Conservation (phyloP, 2,113 vertebrate species). For the Centrocercus urophasianus region DNA sequence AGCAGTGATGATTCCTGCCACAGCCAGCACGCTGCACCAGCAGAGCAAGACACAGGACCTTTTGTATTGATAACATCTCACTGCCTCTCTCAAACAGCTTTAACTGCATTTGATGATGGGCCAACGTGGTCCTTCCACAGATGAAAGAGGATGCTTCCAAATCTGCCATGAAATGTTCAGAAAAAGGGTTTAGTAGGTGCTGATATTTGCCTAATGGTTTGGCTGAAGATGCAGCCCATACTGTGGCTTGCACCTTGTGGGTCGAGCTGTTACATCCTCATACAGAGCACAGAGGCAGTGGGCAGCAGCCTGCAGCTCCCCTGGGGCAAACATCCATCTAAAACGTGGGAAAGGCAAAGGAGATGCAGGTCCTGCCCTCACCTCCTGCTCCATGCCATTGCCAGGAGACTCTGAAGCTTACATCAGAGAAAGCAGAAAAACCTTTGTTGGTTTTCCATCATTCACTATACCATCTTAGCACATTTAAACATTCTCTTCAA, state of each 20-base stretch:
- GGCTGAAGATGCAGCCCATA: background rate
- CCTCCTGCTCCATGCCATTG: background rate
- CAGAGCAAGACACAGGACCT: background rate
- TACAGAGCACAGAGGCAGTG: background rate
- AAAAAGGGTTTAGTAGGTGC: background rate
- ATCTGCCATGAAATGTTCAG: background rate
- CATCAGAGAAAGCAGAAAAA: background rate
- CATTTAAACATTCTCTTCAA: background rate
- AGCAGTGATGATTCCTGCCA: background rate
- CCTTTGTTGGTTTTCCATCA: background rate
- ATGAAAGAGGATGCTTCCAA: background rate
- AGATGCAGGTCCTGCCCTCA: background rate
- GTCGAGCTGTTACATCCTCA: background rate
- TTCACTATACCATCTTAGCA: background rate
- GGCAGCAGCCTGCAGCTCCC: background rate
- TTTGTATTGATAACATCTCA: background rate
- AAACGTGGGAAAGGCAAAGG: background rate
- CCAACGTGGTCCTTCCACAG: background rate
- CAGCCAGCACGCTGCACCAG: background rate
- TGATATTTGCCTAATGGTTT: background rate
- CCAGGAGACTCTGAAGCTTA: background rate
- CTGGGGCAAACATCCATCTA: background rate
- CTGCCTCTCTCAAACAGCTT: background rate
- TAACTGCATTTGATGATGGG: background rate
- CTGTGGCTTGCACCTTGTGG: fast-evolving